Evolutionary conservation across 2,797 vertebrate genomes (phyloP), one percentile per base, ranked within the genome.

Genomic region (Mormyrops boulengeri): DNA sequence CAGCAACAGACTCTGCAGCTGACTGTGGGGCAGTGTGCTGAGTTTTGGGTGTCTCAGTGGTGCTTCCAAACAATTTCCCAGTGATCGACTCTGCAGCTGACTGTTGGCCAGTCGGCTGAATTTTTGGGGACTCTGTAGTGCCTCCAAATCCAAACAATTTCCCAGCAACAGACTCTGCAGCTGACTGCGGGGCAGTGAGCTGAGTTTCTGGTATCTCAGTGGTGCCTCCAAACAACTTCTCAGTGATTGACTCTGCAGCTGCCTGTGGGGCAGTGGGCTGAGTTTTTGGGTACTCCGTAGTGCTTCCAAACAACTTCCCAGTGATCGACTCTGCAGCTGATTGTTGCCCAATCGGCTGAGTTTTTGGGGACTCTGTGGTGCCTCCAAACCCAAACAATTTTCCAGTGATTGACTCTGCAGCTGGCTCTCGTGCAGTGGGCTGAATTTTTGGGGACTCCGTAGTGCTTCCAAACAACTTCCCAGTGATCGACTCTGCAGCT

Each of bases 91-190:
- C 53, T 55, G 53, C 17, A 55, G 7, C 14, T 2, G 53, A 89
- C 94, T 96, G 89, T 96, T 96, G 91, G 96, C 94, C 11, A 92
- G n/a, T n/a, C 92, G 85, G 62, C 7, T 94, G 96, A 0, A 97
- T 95, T 91, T 98, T 98, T 0, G 97, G 93, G 0, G 96, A 95
- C 69, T 98, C 97, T 55, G 97, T 97, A 91, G 98, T 96, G 66
- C 96, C 95, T 0, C 95, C 94, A 52, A 96, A 95, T 12, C 96
- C 96, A 0, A 99, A 98, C 62, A 97, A 47, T 3, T 82, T 82
- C 77, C 5, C 34, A 2, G 5, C 0, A 0, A 82, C 2, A 0
- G 77, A 96, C 92, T 98, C 12, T 49, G 88, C 66, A 19, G 22
- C 8, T 26, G 2, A n/a, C 57, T 62, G 19, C 26, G 19, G 22